These are phyloP conservation scores for Carlito syrichta DNA, from an alignment of 2,113 vertebrate species.

Conservation along the genomic window DNA sequence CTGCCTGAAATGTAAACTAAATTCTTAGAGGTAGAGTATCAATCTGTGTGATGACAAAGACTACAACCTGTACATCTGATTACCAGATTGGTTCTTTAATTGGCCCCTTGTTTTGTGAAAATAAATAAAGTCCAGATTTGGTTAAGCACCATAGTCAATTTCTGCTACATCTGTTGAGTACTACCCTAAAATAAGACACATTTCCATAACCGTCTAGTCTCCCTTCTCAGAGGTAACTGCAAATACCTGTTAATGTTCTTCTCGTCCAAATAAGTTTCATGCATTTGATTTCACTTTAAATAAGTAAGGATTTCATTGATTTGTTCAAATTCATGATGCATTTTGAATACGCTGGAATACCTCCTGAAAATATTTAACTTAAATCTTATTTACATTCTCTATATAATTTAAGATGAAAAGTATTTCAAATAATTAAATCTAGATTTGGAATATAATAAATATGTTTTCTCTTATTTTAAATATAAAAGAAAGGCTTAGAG, in stretches of 20 bases:
- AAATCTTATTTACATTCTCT: neutral
- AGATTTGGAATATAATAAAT: slow-evolving; percentile 13
- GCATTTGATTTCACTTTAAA: slow-evolving; percentile 2
- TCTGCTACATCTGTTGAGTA: neutral
- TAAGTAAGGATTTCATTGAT: neutral
- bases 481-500: neutral
- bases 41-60: neutral
- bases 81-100: neutral
- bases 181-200: neutral
- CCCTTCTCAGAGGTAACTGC: neutral
- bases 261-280: neutral
- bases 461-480: neutral
- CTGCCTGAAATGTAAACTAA: neutral
- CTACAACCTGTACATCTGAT: neutral
- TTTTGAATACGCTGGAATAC: slow-evolving; percentile 6
- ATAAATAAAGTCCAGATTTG: neutral
- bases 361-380: neutral
- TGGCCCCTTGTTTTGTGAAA: neutral
- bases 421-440: neutral
- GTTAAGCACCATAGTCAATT: neutral
- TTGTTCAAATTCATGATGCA: neutral
- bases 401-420: neutral
- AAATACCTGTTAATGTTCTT: neutral
- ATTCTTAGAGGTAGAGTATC: neutral
- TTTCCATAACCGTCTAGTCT: neutral